Evolutionary conservation across 35 echinoderm and acorn worm species (phyloP).

Genomic region (Antedon bifida): DNA sequence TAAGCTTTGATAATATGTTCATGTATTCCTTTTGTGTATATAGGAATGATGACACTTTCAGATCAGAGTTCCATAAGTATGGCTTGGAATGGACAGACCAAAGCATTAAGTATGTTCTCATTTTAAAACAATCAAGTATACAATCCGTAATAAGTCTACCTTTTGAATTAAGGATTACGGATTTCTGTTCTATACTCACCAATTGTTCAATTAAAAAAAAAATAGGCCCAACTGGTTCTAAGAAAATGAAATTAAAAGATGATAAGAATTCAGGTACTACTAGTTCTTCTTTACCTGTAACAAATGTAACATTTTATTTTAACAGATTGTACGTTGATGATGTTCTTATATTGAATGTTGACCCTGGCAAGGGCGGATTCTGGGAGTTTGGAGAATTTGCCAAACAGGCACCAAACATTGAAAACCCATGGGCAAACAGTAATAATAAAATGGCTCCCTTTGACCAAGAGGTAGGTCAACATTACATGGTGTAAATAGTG

Average conservation of each 20-base stretch:
- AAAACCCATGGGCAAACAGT: slow-evolving; percentile 55
- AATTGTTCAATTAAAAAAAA: too few relatives aligned
- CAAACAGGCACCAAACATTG: slow-evolving; percentile 16
- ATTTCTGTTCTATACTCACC: too few relatives aligned
- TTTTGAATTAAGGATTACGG: too few relatives aligned
- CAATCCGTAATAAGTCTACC: too few relatives aligned
- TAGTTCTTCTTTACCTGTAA: too few relatives aligned
- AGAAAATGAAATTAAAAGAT: too few relatives aligned
- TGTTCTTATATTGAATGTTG: slow-evolving; percentile 24
- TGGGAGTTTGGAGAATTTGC: slow-evolving; percentile 53
- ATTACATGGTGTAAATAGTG: background rate
- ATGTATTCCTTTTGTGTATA: background rate
- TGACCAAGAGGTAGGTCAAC: slow-evolving; percentile 61
- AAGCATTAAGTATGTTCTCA: slow-evolving; percentile 29
- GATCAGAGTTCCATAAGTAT: slow-evolving; percentile 61
- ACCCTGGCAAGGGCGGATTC: slow-evolving; percentile 62
- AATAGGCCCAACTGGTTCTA: too few relatives aligned
- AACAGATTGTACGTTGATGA: slow-evolving; percentile 72
- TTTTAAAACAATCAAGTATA: too few relatives aligned
- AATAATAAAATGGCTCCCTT: slow-evolving; percentile 69
- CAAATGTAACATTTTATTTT: too few relatives aligned
- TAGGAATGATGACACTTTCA: slow-evolving; percentile 51
- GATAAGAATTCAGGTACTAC: too few relatives aligned
- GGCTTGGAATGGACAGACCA: slow-evolving; percentile 46
- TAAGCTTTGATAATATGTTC: too few relatives aligned